Conservation (phyloP, 2,797 vertebrate genomes). For the Aldrovandia affinis region DNA sequence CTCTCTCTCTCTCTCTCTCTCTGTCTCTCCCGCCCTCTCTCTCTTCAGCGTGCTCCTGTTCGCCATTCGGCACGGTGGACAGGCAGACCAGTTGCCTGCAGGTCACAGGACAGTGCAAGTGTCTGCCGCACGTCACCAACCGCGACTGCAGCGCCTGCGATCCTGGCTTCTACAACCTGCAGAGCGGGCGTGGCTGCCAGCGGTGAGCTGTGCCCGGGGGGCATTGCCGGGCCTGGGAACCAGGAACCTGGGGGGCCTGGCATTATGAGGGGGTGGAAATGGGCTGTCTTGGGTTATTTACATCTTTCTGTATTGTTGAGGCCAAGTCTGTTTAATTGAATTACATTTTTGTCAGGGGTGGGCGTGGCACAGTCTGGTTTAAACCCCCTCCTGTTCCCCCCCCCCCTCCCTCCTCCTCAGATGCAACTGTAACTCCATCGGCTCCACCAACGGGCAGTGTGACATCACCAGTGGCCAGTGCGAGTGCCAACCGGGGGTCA, state of each 20-base stretch:
- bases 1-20: neutral
- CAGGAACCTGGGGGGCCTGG: neutral
- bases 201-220: conserved; percentile 71
- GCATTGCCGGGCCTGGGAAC: too few relatives aligned
- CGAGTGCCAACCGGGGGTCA: conserved; percentile 91
- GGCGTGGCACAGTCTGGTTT: neutral
- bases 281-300: neutral
- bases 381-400: neutral
- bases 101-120: conserved; percentile 89
- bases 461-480: conserved; percentile 88
- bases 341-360: neutral
- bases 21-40: neutral
- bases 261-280: neutral
- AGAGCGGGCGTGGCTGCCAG: conserved; percentile 84
- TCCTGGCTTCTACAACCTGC: conserved; percentile 91
- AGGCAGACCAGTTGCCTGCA: conserved; percentile 80
- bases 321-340: neutral
- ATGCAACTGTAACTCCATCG: conserved; percentile 87
- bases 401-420: too few relatives aligned
- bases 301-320: neutral
- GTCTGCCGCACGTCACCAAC: conserved; percentile 81
- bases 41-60: conserved; percentile 84
- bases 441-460: conserved; percentile 91
- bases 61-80: conserved; percentile 76
- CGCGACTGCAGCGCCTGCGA: conserved; percentile 88